A percentile compares a stretch with the other conserved stretches of the same genome.
phyloP scores from a whole-genome alignment of 2,797 vertebrate species.

The Thunnus albacares region DNA sequence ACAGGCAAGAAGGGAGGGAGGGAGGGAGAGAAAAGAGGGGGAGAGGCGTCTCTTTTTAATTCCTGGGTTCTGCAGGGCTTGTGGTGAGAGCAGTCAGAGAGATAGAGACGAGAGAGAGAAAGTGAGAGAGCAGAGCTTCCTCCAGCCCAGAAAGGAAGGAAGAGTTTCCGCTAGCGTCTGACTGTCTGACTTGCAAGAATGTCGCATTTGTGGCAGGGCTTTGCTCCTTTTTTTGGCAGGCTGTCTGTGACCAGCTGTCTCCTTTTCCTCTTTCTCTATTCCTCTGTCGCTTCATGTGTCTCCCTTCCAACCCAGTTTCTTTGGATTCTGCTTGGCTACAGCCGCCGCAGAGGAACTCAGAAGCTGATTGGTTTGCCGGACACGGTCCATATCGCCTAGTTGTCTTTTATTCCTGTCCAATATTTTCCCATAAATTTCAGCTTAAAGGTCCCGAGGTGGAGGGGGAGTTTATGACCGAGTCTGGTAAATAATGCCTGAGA shows the following conservation, averaged over 20 bases:
- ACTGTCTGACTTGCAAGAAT: conserved; percentile 85
- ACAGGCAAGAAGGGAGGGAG: conserved; percentile 50
- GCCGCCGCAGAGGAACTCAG: conserved; percentile 72
- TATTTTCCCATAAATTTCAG: conserved; percentile 55
- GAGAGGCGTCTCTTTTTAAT: conserved; percentile 70
- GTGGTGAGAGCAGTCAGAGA: conserved; percentile 74
- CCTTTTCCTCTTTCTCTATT: conserved; percentile 67
- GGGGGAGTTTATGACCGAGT: conserved; percentile 22
- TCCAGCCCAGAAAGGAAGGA: conserved; percentile 81
- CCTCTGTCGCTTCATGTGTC: conserved; percentile 77
- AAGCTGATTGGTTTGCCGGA: conserved; percentile 71
- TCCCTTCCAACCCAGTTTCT: conserved; percentile 81
- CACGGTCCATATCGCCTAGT: conserved; percentile 53
- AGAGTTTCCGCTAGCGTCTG: conserved; percentile 82
- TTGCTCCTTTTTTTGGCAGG: conserved; percentile 77
- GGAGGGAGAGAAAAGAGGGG: conserved; percentile 43
- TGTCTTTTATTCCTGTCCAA: conserved; percentile 64
- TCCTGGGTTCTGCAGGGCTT: conserved; percentile 76
- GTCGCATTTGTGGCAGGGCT: conserved; percentile 80
- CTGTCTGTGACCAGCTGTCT: conserved; percentile 85
- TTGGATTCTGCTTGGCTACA: conserved; percentile 83
- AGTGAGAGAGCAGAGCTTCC: conserved; percentile 75
- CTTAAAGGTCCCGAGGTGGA: conserved; percentile 50
- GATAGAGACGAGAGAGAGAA: conserved; percentile 65
- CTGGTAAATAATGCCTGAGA: conserved; percentile 30